These are phyloP conservation scores for Idaea dimidiata DNA, from an alignment of 2,888 invertebrate genomes.

Conservation along the genomic window DNA sequence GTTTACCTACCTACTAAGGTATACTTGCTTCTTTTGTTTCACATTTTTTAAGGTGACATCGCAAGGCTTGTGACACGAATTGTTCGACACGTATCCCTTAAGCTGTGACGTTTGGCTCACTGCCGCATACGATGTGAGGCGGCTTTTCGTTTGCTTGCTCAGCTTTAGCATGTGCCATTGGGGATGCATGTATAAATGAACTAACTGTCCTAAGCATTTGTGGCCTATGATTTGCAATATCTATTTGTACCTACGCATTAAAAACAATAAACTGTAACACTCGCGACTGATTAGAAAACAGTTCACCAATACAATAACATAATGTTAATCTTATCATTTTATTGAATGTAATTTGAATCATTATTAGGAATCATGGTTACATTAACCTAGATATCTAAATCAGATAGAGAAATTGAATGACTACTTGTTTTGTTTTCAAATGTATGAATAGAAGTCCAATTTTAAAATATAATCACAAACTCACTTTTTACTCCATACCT, in stretches of 20 bases:
- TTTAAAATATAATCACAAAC: background rate
- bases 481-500: background rate
- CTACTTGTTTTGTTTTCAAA: background rate
- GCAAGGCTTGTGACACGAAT: too few species aligned
- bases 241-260: background rate
- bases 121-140: too few species aligned
- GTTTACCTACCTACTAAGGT: too few species aligned
- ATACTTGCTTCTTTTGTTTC: too few species aligned
- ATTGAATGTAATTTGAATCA: background rate
- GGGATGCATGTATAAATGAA: too few species aligned
- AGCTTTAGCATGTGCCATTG: too few species aligned
- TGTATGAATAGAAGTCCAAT: background rate
- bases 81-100: too few species aligned
- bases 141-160: too few species aligned
- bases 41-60: too few species aligned
- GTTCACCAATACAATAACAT: conserved; percentile 1
- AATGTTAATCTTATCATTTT: background rate
- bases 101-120: too few species aligned
- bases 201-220: too few species aligned
- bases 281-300: background rate
- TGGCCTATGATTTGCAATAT: too few species aligned
- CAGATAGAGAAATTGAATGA: background rate
- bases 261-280: background rate
- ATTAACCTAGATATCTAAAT: background rate
- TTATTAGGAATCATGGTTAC: background rate